Percentiles rank a stretch among this genome's conserved stretches.
Conservation (phyloP, 2,888 invertebrate species). For the Monoplex corrugatus region DNA sequence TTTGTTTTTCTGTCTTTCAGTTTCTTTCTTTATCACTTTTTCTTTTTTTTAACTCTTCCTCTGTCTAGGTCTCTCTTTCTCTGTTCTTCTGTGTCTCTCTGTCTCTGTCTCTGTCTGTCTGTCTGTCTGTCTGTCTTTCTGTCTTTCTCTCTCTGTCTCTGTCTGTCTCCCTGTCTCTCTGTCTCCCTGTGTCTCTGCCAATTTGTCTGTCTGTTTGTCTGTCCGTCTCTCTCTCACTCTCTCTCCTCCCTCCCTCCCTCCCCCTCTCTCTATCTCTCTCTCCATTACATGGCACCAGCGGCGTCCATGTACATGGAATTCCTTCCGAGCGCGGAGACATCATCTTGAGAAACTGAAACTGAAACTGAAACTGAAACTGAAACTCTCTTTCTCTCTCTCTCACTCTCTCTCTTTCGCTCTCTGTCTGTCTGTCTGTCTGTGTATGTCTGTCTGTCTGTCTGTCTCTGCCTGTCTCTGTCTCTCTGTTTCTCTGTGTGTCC, state of each 20-base stretch:
- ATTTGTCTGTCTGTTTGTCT: too few species aligned
- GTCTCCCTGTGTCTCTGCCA: too few species aligned
- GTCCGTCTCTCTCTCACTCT: neutral
- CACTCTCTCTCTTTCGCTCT: too few species aligned
- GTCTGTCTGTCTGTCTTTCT: neutral
- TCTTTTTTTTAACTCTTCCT: neutral
- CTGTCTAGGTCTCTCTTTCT: neutral
- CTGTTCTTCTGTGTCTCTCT: neutral
- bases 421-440: too few species aligned
- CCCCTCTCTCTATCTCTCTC: neutral
- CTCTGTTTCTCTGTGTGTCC: neutral
- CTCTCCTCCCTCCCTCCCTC: neutral
- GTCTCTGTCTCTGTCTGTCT: neutral
- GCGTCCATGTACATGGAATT: neutral
- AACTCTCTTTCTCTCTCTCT: neutral
- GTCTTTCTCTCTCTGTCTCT: neutral
- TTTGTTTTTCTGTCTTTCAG: neutral
- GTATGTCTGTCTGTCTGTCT: too few species aligned
- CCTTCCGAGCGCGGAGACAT: too few species aligned
- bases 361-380: too few species aligned
- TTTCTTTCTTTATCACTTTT: neutral
- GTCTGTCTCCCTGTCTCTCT: too few species aligned
- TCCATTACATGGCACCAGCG: too few species aligned
- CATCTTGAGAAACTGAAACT: too few species aligned
- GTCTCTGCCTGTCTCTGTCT: neutral